Evolutionary conservation across 2,888 invertebrate genomes (phyloP), one percentile per base, ranked within the genome.

Genomic region (Branchipolynoe longqiensis): DNA sequence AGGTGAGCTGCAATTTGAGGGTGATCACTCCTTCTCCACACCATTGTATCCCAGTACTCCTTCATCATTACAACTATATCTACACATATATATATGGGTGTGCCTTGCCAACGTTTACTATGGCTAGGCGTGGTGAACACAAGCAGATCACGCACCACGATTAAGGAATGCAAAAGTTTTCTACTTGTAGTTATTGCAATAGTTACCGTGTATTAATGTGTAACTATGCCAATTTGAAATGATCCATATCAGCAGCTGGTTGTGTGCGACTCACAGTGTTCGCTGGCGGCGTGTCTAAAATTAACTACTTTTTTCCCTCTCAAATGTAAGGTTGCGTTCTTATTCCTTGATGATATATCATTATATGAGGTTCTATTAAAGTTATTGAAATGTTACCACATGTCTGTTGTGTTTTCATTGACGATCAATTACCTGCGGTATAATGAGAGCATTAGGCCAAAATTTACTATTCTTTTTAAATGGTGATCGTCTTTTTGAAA

Each of bases 111-210:
- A 28, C n/a, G 78, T 78, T 78, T 78, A 48, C 78, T 41, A 48
- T 48, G 54, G 54, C 78, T 78, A 78, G 78, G 78, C 78, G 78
- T 28, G 78, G 78, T 33, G 28, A 25, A 48, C 78, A 78, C 78
- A 18, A 48, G 78, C 54, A 54, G 41, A 78, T 54, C 78, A 78
- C 54, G 78, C 78, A 41, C 78, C 41, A 54, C 31, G 48, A 48
- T 78, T 78, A 78, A 48, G 78, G 78, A 78, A 78, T 78, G 78
- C 78, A 78, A 78, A 78, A 78, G 78, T 78, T 78, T 78, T 78
- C 41, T 78, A 78, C 78, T 78, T 78, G n/a, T 54, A 48, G 78
- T 78, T 54, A 78, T 78, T 48, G 31, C 78, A 28, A 78, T 41
- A 48, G 78, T 14, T 78, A 78, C 22, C 18, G 22, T 69, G 69